Evolutionary conservation across 1,140 invertebrate species (phyloP).

Genomic region (Plodia interpunctella): DNA sequence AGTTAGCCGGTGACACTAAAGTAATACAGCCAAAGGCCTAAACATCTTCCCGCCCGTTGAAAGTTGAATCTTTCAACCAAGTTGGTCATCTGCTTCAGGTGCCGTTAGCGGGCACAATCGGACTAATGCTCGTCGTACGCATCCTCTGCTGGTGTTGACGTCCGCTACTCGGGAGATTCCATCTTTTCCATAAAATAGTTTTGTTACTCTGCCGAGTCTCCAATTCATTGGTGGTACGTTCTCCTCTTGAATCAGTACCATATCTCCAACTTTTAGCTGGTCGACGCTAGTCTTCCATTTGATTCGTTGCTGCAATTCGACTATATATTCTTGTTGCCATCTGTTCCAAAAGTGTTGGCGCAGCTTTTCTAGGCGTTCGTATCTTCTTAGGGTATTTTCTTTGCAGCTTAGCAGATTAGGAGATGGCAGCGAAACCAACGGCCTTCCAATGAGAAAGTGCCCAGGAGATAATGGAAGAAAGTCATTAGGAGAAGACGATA

Average conservation of each 20-base stretch:
- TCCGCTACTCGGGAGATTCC: not conserved
- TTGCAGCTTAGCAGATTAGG: not conserved
- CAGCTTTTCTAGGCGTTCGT: not conserved
- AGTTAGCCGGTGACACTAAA: too few species aligned
- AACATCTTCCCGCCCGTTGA: constrained; percentile 3
- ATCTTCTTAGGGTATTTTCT: not conserved
- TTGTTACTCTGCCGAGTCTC: not conserved
- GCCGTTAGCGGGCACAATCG: not conserved
- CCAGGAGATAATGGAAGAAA: not conserved
- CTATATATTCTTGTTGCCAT: not conserved
- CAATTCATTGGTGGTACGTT: not conserved
- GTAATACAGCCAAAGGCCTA: too few species aligned
- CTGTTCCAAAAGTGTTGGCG: constrained; percentile 1
- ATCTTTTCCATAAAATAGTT: not conserved
- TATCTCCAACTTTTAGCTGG: not conserved
- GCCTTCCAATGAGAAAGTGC: not conserved
- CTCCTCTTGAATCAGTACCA: not conserved
- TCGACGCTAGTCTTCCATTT: not conserved
- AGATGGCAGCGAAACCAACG: not conserved
- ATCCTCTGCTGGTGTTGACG: not conserved
- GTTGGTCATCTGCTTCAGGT: not conserved
- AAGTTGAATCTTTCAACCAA: not conserved
- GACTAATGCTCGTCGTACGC: not conserved
- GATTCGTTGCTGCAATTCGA: not conserved
- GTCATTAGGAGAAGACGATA: constrained; percentile 4